Evolutionary conservation across 2,113 vertebrate genomes (phyloP), one percentile per base, ranked within the genome.

Genomic region (Pollachius pollachius): DNA sequence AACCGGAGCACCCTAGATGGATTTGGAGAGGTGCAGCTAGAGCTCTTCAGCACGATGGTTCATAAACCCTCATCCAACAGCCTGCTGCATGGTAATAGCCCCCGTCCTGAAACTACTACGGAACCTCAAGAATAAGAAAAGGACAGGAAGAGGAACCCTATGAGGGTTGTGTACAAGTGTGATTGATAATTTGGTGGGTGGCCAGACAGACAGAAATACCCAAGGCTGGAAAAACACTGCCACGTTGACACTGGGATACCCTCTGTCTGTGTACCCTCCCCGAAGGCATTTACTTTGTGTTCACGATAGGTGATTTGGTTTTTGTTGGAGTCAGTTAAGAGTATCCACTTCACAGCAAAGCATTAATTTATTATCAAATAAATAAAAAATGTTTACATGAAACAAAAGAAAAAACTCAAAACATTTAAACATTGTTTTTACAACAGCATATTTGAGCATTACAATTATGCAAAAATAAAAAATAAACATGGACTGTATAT

Each of bases 91-190:
- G 62, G 34, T 13, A 74, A 23, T 57, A 25, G 3, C 8, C 52
- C 41, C 41, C 8, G 41, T 48, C 41, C 41, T 9, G 41, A 48
- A 48, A 48, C 41, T 48, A 48, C 41, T 48, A 9, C 9, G 8
- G 12, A 48, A 2, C 41, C 63, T 64, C 57, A 37, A 59, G 70
- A 52, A 30, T 13, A 7, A 18, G 12, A 5, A 52, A 63, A 18
- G 11, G 60, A 61, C 57, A 69, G 52, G 57, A 81, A 65, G 68
- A 71, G 62, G 56, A 65, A 27, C 30, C 30, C 65, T 65, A 65
- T 77, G 68, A 64, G 58, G 54, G 65, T 73, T 73, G 54, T 67
- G 74, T 15, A 63, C 60, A 18, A 18, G 11, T 4, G n/a, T n/a
- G 11, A 65, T 56, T 1, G 12, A 7, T 52, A 64, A 71, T 58